Evolutionary conservation across 2,888 invertebrate species (phyloP).

Genomic region (Phalera bucephala): DNA sequence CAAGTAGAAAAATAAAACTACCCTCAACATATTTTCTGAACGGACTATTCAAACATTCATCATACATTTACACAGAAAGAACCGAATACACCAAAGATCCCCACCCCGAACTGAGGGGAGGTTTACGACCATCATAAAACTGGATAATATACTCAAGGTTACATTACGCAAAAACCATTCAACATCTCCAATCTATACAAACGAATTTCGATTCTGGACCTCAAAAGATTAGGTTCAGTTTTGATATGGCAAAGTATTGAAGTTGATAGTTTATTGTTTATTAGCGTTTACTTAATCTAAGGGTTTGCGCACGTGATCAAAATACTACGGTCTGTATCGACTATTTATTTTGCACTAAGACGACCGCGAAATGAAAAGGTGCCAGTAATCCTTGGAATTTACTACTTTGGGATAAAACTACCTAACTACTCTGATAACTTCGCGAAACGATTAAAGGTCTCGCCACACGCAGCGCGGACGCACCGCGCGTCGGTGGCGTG

Average conservation of each 20-base stretch:
- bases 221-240: too few relatives aligned
- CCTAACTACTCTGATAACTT: too few relatives aligned
- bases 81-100: not conserved
- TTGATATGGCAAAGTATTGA: not conserved
- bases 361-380: constrained; percentile 21
- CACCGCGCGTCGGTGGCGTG: too few relatives aligned
- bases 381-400: too few relatives aligned
- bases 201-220: too few relatives aligned
- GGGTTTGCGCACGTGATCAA: constrained; percentile 31
- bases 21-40: not conserved
- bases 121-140: constrained; percentile 57
- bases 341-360: constrained; percentile 23
- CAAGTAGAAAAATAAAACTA: too few relatives aligned
- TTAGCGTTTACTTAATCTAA: constrained; percentile 15
- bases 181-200: too few relatives aligned
- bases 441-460: too few relatives aligned
- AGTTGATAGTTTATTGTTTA: constrained; percentile 1
- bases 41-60: constrained; percentile 2
- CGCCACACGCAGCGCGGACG: too few relatives aligned
- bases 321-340: constrained; percentile 22
- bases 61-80: constrained; percentile 2
- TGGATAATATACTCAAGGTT: constrained; percentile 49
- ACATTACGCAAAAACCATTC: constrained; percentile 18
- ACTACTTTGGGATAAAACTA: too few relatives aligned
- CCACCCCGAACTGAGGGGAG: constrained; percentile 12